Evolutionary conservation across 2,113 vertebrate species (phyloP), one percentile per base, ranked within the genome.

Genomic region (Onychostoma macrolepis): DNA sequence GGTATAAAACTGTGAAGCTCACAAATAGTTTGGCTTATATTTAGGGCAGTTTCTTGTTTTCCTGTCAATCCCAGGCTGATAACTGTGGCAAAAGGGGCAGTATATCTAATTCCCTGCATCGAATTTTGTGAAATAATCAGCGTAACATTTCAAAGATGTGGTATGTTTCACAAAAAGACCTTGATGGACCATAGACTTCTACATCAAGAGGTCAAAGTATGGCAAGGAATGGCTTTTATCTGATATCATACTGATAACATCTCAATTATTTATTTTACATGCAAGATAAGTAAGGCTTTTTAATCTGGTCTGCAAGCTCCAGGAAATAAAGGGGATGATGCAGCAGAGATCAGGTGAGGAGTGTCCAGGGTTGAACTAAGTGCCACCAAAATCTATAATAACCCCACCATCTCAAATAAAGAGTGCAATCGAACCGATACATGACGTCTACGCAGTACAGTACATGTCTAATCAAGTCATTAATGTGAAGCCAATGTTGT

Each of bases 251-350:
- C 71, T 86, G 87, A 92, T 92, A 90, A 92, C 89, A 91, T 89
- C 82, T 89, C 89, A 89, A 92, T 91, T 93, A 89, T 84, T 9
- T 26, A 91, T 89, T 88, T 85, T 50, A 77, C 93, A 94, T 94
- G 94, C 93, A 90, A 90, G 90, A 78, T 56, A 81, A 91, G 91
- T 93, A 94, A 94, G 93, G 93, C 94, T 93, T 93, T 89, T 92
- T 89, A 93, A 91, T 90, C 91, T 91, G 90, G 89, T 91, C 94
- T 91, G 90, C 91, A 90, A 90, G 90, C 91, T 91, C 38, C 61
- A 88, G 80, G 21, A 71, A 71, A 91, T 87, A 80, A 93, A 91
- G 89, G 90, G 74, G 88, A 89, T 21, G 26, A 76, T 88, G 89
- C 79, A 84, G 82, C 67, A 53, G 48, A 84, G 45, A 84, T 74